phyloP scores from a whole-genome alignment of 1,140 invertebrate species.

The Leptonema lineaticorne region DNA sequence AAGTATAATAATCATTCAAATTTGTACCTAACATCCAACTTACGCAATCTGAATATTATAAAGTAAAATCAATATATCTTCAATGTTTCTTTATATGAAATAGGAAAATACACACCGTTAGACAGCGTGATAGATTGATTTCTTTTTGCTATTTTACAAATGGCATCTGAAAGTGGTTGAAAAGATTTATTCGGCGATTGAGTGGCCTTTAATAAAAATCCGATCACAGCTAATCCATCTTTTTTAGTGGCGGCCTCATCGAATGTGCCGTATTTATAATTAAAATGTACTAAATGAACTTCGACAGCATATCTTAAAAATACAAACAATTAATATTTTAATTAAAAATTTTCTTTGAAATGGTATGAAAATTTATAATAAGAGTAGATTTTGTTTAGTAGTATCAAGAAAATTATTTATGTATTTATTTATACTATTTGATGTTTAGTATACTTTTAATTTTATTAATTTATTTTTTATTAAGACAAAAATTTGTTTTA shows the following conservation, averaged over 20 bases:
- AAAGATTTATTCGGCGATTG: slow-evolving; percentile 45
- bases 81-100: background rate
- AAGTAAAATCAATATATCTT: background rate
- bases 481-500: too few relatives aligned
- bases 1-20: slow-evolving; percentile 59
- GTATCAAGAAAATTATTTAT: background rate
- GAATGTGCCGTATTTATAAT: slow-evolving; percentile 68
- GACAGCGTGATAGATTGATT: background rate
- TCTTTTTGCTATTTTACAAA: slow-evolving; percentile 7
- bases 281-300: slow-evolving; percentile 78
- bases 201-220: slow-evolving; percentile 67
- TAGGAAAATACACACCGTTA: background rate
- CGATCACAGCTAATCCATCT: slow-evolving; percentile 76
- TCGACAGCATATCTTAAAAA: slow-evolving; percentile 75
- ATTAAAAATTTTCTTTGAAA: too few relatives aligned
- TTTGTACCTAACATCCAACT: slow-evolving; percentile 53
- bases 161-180: slow-evolving; percentile 43
- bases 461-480: too few relatives aligned
- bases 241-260: slow-evolving; percentile 67
- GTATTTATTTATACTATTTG: too few relatives aligned
- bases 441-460: too few relatives aligned
- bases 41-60: slow-evolving; percentile 46
- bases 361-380: background rate
- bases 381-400: too few relatives aligned
- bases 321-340: slow-evolving; percentile 4